Base-by-base conservation (phyloP, 1,140 invertebrate species). In the Manduca sexta region DNA sequence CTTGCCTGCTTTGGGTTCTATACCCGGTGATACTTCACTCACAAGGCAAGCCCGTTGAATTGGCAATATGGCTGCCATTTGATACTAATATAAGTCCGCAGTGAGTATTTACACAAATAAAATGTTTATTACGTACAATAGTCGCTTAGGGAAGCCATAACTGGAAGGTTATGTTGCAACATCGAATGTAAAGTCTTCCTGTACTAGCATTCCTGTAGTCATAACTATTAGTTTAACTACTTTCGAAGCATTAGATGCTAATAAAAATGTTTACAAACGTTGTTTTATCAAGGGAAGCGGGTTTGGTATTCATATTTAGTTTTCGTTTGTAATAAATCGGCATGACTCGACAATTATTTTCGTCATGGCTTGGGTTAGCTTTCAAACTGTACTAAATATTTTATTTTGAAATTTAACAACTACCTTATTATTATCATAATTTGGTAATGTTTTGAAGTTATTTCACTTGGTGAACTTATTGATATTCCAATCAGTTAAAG, bases 51-150 rank as follows among this genome's bases (percentile, higher is more conserved):
- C 33, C 38, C 12, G 52, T 75, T 5, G 67, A 73, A 47, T 74
- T 74, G 45, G 57, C 64, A 35, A 70, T 78, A 48, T 77, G 72
- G 69, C 39, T 78, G 13, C 73, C 77, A 13, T 78, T 71, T 50
- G 63, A 78, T 42, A 47, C 49, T 6, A 67, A 74, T 45, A 18
- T 42, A 26, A 59, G 64, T 38, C 64, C 58, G 17, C 40, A 53
- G 73, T 78, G 66, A 71, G 57, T 65, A 35, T 14, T 11, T n/a
- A n/a, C n/a, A 35, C 13, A 34, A 26, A 26, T 34, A 34, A 1
- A 12, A 12, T 45, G 46, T 35, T 37, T 44, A 49, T 45, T 44
- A 16, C 52, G n/a, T 35, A 26, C 21, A 26, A 8, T 26, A 26
- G 21, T 26, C 8, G 4, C 21, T 8, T 26, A 26, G 21, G 4